Conservation (phyloP, 1,140 invertebrate genomes). For the silkworm (Bombyx mori) region DNA sequence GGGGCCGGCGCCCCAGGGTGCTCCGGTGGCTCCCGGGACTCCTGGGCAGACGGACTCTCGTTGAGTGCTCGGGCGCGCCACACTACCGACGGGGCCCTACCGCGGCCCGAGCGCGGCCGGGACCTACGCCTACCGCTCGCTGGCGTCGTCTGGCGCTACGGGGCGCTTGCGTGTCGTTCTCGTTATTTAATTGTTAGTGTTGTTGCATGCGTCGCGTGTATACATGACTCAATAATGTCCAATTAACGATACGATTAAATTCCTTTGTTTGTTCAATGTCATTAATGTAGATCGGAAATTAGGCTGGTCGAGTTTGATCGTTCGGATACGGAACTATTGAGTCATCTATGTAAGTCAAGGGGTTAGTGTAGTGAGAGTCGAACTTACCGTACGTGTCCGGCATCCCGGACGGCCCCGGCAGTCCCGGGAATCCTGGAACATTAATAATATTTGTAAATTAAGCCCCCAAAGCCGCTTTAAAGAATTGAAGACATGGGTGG, state of each 20-base stretch:
- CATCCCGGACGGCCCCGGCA: conserved; percentile 88
- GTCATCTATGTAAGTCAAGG: conserved; percentile 26
- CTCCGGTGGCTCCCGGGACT: conserved; percentile 15
- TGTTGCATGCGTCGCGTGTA: conserved; percentile 30
- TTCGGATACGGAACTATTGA: conserved; percentile 32
- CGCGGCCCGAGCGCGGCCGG: conserved; percentile 12
- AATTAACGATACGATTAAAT: conserved; percentile 39
- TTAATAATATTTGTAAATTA: neutral
- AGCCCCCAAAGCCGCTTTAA: neutral
- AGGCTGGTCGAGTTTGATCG: conserved; percentile 38
- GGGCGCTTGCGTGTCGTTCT: conserved; percentile 34
- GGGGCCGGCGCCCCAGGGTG: conserved; percentile 29
- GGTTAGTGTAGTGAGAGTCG: conserved; percentile 25
- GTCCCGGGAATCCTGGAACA: conserved; percentile 56
- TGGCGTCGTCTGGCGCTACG: conserved; percentile 19
- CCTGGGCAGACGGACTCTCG: conserved; percentile 60
- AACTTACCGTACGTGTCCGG: conserved; percentile 89
- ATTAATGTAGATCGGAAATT: conserved; percentile 27
- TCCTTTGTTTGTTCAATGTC: conserved; percentile 27
- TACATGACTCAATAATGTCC: conserved; percentile 54
- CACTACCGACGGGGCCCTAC: conserved; percentile 7
- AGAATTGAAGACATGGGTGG: too few species aligned
- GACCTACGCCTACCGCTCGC: conserved; percentile 6
- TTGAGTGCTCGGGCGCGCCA: conserved; percentile 39
- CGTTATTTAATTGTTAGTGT: conserved; percentile 55